Base-by-base conservation (phyloP, 2,797 vertebrate species). In the Sebastes hubbsi region DNA sequence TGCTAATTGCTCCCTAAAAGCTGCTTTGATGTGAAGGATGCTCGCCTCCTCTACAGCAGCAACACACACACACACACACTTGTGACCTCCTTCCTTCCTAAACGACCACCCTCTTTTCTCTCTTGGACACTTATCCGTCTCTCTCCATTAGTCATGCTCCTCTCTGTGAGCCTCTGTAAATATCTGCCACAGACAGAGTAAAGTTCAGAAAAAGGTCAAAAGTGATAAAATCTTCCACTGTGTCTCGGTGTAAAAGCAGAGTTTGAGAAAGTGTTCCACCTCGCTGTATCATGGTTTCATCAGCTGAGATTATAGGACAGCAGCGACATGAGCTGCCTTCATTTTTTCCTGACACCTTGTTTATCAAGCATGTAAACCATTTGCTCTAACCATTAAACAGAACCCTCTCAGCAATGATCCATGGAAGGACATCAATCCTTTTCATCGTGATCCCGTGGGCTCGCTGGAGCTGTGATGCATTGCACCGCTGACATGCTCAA, bases 121-220 rank as follows among this genome's bases (percentile, higher is more conserved):
- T 60, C 34, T 27, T 55, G 20, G 62, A 78, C 30, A 84, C 72
- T 79, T 78, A 63, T 79, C 59, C 72, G 32, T 49, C 52, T 83
- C 52, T 72, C 49, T 82, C 79, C 61, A 88, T 89, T 69, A 79
- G 69, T 68, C 79, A 75, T 83, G 72, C 65, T 70, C 25, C 68
- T 85, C 58, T 65, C 67, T 69, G 56, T 34, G 63, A 87, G 72
- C 64, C 62, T 92, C 80, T 78, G 87, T 84, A 91, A 92, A 94
- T 92, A 91, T 88, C 82, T 84, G 74, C 78, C 73, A 77, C 75
- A 82, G 77, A 88, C 81, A 84, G 76, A 82, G 81, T 89, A 91
- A 93, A 94, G 93, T 92, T 93, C 91, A 91, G 79, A 42, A 80
- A 93, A 92, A 94, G 92, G 92, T 94, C 91, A 92, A 89, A 91